Base-by-base conservation (phyloP, 2,797 vertebrate genomes). In the Poeciliopsis infans region DNA sequence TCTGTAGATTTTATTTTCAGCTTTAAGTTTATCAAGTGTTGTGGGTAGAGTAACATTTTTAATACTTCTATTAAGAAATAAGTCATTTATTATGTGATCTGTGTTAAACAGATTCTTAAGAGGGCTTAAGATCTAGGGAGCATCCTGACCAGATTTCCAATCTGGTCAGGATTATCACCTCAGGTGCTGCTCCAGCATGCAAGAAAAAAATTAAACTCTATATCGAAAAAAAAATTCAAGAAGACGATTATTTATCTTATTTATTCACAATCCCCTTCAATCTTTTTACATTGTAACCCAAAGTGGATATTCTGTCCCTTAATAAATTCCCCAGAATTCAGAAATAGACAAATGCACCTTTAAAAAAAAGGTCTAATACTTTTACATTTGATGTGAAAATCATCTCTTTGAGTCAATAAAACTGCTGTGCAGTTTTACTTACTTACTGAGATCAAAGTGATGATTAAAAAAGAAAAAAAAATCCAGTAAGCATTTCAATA, bases 261-360 rank as follows among this genome's bases (percentile, higher is more conserved):
- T 84, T 76, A 80, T 77, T 90, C 41, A 87, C 78, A 80, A 74
- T 28, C 84, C 76, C 36, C 45, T 85, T 87, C 79, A 86, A 84
- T 76, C 2, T 76, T 18, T 59, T 15, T 28, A 33, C 20, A 70
- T 23, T 41, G 23, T 7, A 81, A 72, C 49, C 61, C 31, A 77
- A 57, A 13, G n/a, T 51, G 12, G 41, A 71, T 28, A 45, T 61
- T 33, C 45, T 31, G 23, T 28, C 41, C 12, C 28, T 77, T 61
- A 13, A 15, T 1, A 77, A 43, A 59, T 45, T 7, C 18, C 16
- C 31, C 46, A 78, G 57, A 70, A 28, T 70, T 70, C 13, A 45
- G 68, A 45, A 70, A 45, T 8, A 45, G n/a, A 70, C 1, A 3
- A 70, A 70, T 46, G 41, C 2, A n/a, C 28, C 49, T 73, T 68